Base-by-base conservation (phyloP, 2,113 vertebrate species). In the Morone chrysops region DNA sequence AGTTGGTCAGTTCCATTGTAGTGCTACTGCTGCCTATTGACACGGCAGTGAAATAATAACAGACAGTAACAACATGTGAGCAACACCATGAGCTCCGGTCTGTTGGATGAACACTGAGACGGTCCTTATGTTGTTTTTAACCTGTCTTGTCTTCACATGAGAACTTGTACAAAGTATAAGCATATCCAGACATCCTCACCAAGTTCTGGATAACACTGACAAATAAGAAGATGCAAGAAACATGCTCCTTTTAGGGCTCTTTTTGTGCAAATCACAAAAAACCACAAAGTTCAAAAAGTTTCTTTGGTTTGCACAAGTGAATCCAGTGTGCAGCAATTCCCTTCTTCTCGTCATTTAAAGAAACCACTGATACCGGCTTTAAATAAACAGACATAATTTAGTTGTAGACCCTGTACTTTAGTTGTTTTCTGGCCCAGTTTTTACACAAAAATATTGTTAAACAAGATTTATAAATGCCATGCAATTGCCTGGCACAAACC, bases 231-330 rank as follows among this genome's bases (percentile, higher is more conserved):
- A 65, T 31, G 45, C 53, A 31, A 13, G 40, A 70, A 47, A 75
- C 31, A 67, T 38, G 62, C 65, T 84, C 40, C 47, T 75, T 86
- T 85, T 45, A 67, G 69, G 83, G 83, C 65, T 79, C n/a, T 22
- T 79, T 89, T 83, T 92, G 87, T 90, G 87, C 91, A 91, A 89
- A 91, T 86, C 82, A 85, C 72, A 82, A 82, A 85, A 89, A 63
- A 13, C 11, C 22, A 25, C 20, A 59, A 18, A 57, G 72, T 83
- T 89, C 57, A 70, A 81, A 87, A 88, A 69, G 84, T 69, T 78
- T 91, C 87, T 93, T 94, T 93, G 90, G 92, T 92, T 91, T 91
- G 91, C 82, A 94, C 85, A 90, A 85, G 77, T 77, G 54, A 80
- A 81, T 87, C 66, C 70, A 74, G 75, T 75, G 73, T 87, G 82